phyloP scores from a whole-genome alignment of 1,140 invertebrate species.

The Brachionus paranguensis region DNA sequence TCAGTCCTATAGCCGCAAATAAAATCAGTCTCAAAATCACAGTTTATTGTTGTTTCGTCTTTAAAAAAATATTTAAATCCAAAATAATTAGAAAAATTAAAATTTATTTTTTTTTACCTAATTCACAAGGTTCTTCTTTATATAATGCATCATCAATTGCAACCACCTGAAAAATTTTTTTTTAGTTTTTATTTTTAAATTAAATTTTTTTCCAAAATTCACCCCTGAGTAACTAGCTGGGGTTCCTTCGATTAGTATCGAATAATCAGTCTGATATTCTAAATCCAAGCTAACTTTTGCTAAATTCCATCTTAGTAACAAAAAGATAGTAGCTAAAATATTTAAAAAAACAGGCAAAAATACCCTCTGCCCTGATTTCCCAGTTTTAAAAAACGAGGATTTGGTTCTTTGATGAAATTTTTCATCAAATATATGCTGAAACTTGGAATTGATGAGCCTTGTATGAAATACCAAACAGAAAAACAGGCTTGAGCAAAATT shows the following conservation, averaged over 20 bases:
- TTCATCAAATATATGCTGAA: neutral
- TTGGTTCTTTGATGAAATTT: neutral
- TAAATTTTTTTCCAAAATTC: neutral
- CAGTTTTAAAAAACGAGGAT: neutral
- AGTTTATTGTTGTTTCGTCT: slow-evolving; percentile 47
- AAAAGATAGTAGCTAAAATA: neutral
- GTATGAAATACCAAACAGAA: slow-evolving; percentile 27
- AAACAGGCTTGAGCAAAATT: neutral
- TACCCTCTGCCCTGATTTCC: slow-evolving; percentile 15
- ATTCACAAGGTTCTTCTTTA: neutral
- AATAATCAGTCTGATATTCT: slow-evolving; percentile 1
- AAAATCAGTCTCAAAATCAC: slow-evolving; percentile 66
- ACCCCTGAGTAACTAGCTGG: neutral
- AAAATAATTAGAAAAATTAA: no score
- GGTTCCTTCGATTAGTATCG: neutral
- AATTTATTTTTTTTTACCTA: neutral
- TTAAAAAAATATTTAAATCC: neutral
- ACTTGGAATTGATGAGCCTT: neutral
- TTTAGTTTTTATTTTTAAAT: no score
- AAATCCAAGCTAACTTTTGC: neutral
- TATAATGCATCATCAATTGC: slow-evolving; percentile 46
- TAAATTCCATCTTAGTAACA: neutral
- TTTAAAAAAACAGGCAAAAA: neutral
- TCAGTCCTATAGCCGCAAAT: slow-evolving; percentile 71
- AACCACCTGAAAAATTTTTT: slow-evolving; percentile 21